Conservation (phyloP, 2,888 invertebrate genomes). For the Trichacis sp. region DNA sequence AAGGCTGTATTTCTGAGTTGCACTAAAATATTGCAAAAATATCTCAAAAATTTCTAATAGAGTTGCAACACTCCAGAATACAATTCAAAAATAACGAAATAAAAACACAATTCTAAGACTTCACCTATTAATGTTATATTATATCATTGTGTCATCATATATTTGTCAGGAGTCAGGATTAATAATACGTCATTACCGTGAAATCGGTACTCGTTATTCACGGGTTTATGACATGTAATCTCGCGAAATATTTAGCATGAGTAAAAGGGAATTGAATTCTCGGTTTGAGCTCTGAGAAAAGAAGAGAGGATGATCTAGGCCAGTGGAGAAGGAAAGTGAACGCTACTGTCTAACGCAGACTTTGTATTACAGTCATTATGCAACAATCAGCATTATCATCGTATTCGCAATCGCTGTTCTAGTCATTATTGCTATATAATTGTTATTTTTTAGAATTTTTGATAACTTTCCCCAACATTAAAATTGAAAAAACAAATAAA, state of each 20-base stretch:
- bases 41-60: too few species aligned
- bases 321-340: slow-evolving; percentile 66
- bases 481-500: too few species aligned
- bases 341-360: slow-evolving; percentile 53
- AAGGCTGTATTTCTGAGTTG: too few species aligned
- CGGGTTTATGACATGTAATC: slow-evolving; percentile 15
- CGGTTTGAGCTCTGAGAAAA: slow-evolving; percentile 49
- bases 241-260: slow-evolving; percentile 33
- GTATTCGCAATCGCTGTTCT: slow-evolving; percentile 40
- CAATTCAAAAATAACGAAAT: too few species aligned
- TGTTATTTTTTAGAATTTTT: too few species aligned
- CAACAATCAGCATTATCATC: slow-evolving; percentile 61
- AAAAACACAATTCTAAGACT: too few species aligned
- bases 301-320: slow-evolving; percentile 64
- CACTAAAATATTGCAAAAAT: too few species aligned
- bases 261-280: slow-evolving; percentile 42
- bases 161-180: too few species aligned
- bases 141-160: not conserved
- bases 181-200: too few species aligned
- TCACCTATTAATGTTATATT: slow-evolving; percentile 24
- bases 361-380: slow-evolving; percentile 52
- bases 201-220: too few species aligned
- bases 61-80: too few species aligned
- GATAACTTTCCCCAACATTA: too few species aligned
- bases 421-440: slow-evolving; percentile 46